These are phyloP conservation scores for Corythornis vintsioides DNA, from an alignment of 2,113 vertebrate genomes.

Conservation along the genomic window DNA sequence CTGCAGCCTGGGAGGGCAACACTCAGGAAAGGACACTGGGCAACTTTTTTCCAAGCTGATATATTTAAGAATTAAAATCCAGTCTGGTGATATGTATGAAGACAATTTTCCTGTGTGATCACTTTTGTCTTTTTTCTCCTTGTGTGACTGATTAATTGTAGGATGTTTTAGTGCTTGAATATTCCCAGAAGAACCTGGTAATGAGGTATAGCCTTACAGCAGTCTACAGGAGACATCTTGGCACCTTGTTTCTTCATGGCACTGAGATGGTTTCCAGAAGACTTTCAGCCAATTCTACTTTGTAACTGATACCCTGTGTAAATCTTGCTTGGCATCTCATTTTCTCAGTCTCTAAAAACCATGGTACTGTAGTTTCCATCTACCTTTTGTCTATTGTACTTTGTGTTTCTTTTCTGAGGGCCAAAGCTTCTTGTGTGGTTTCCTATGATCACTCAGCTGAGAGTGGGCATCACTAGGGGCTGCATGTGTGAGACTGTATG, in stretches of 20 bases:
- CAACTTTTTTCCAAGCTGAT: not conserved
- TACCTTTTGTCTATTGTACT: not conserved
- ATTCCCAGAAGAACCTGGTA: not conserved
- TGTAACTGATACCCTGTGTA: not conserved
- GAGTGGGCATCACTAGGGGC: not conserved
- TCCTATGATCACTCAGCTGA: not conserved
- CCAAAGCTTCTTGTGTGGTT: not conserved
- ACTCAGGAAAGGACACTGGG: not conserved
- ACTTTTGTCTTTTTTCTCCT: not conserved
- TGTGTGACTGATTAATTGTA: not conserved
- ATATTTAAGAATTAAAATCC: not conserved
- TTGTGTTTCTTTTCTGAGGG: not conserved
- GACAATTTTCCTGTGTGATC: not conserved
- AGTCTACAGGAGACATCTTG: not conserved
- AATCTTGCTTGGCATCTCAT: not conserved
- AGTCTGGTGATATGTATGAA: not conserved
- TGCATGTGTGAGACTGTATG: rapidly evolving
- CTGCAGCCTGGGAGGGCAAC: not conserved
- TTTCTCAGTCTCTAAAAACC: not conserved
- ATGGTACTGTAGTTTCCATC: not conserved
- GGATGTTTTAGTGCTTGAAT: not conserved
- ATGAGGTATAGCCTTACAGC: not conserved
- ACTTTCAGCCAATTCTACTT: not conserved
- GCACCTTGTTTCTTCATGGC: not conserved
- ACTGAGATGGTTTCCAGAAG: not conserved